Conservation (phyloP, 2,888 invertebrate species). For the Ganaspis brasiliensis region DNA sequence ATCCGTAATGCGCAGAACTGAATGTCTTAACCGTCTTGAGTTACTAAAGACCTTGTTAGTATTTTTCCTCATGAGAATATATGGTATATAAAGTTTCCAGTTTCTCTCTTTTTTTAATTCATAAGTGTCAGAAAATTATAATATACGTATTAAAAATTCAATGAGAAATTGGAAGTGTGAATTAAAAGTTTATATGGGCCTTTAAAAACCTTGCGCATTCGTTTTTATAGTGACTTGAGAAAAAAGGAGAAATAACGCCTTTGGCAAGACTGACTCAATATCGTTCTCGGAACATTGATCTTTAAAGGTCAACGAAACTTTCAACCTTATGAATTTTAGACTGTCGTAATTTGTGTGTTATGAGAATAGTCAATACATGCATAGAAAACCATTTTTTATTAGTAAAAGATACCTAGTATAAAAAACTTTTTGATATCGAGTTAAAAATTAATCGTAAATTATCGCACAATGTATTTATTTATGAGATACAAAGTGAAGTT, state of each 20-base stretch:
- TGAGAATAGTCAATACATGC: too few species aligned
- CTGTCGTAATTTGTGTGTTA: background rate
- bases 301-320: slow-evolving; percentile 14
- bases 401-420: too few species aligned
- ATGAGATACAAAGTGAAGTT: too few species aligned
- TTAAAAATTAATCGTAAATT: too few species aligned
- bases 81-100: too few species aligned
- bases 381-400: too few species aligned
- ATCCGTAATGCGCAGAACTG: background rate
- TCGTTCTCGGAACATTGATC: slow-evolving; percentile 21
- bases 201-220: background rate
- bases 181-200: slow-evolving; percentile 21
- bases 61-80: slow-evolving; percentile 22
- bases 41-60: slow-evolving; percentile 41
- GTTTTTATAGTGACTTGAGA: background rate
- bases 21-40: slow-evolving; percentile 8
- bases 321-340: background rate
- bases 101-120: background rate
- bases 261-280: slow-evolving; percentile 6
- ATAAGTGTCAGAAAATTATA: background rate
- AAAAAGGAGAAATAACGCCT: background rate
- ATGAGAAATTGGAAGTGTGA: slow-evolving; percentile 7
- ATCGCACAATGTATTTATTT: too few species aligned
- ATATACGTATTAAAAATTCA: background rate
- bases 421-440: too few species aligned